A percentile compares a stretch with the other conserved stretches of the same genome.
Evolutionary conservation across 2,888 invertebrate genomes (phyloP).

Genomic region (Odontocerum albicorne): DNA sequence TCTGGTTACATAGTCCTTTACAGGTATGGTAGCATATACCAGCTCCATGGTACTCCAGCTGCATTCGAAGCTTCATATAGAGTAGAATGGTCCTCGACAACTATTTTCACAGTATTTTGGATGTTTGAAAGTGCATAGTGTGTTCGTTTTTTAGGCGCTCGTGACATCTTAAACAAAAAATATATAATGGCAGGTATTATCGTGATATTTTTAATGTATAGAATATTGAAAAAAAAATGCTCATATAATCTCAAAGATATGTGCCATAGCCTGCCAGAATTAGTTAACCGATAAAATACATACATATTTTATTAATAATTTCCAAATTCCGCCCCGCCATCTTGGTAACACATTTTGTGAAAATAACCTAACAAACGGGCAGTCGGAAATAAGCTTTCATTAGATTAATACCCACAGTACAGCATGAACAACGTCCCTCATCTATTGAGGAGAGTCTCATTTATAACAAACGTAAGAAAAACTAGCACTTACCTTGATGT

Average conservation of each 20-base stretch:
- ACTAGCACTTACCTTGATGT: too few relatives aligned
- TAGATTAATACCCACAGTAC: slow-evolving; percentile 2
- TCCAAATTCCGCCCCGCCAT: not conserved
- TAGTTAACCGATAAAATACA: slow-evolving; percentile 2
- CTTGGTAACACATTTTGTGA: not conserved
- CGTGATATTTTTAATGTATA: slow-evolving; percentile 2
- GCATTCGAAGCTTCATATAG: slow-evolving; percentile 9
- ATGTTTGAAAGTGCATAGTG: slow-evolving; percentile 4
- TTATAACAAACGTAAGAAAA: too few relatives aligned
- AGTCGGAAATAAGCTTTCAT: slow-evolving; percentile 2
- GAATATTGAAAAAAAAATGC: slow-evolving; percentile 1
- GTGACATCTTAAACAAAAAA: slow-evolving; percentile 1
- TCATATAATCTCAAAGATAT: slow-evolving; percentile 1
- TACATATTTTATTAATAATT: too few relatives aligned
- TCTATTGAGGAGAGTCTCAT: too few relatives aligned
- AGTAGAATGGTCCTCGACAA: not conserved
- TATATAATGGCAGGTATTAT: not conserved
- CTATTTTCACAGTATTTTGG: not conserved
- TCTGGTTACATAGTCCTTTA: slow-evolving; percentile 7
- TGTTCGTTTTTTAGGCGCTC: not conserved
- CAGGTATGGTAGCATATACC: too few relatives aligned
- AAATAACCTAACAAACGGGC: slow-evolving; percentile 6
- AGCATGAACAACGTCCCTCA: slow-evolving; percentile 2
- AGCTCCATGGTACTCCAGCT: slow-evolving; percentile 10
- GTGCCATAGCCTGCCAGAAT: not conserved